Base-by-base conservation (phyloP, 2,113 vertebrate species). In the Hypanus sabinus region DNA sequence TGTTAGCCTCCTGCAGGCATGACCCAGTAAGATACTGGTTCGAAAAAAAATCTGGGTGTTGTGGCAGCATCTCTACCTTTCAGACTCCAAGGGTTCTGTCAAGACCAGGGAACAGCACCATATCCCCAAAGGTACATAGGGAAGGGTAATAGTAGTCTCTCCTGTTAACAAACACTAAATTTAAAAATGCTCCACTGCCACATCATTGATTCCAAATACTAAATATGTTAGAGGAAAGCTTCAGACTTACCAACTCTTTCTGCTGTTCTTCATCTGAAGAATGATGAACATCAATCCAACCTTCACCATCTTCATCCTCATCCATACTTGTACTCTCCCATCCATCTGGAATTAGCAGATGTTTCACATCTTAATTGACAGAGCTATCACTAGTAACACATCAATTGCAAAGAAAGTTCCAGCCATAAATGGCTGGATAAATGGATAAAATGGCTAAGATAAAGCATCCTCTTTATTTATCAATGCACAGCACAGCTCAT, bases 211-310 rank as follows among this genome's bases (percentile, higher is more conserved):
- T 33, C 24, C 36, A 68, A 71, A 65, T n/a, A 65, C 68, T 30
- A 90, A 12, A 24, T 24, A 38, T 70, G 36, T 46, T 30, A 30
- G 20, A 55, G 70, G 70, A 30, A 90, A 33, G 30, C 33, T 90
- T 90, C 60, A n/a, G 20, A 95, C 97, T 96, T 95, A 99, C 99
- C 73, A 98, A 95, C 96, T 97, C 97, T 55, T 73, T 93, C 95
- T 96, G 96, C 70, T 98, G 96, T 55, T 98, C 98, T 96, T 99
- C 99, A 71, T 99, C 98, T 0, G 98, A 99, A 0, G 98, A 99
- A 93, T 99, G 98, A 94, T 96, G 97, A 85, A 99, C 98, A 0
- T 99, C 97, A 46, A 99, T 96, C 99, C 99, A 99, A 75, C 99
- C 98, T 10, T 98, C 98, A 0, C 98, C 97, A 0, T 97, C 97